These are phyloP conservation scores for Fistularia tabacaria DNA, from an alignment of 2,797 vertebrate species.

Conservation along the genomic window DNA sequence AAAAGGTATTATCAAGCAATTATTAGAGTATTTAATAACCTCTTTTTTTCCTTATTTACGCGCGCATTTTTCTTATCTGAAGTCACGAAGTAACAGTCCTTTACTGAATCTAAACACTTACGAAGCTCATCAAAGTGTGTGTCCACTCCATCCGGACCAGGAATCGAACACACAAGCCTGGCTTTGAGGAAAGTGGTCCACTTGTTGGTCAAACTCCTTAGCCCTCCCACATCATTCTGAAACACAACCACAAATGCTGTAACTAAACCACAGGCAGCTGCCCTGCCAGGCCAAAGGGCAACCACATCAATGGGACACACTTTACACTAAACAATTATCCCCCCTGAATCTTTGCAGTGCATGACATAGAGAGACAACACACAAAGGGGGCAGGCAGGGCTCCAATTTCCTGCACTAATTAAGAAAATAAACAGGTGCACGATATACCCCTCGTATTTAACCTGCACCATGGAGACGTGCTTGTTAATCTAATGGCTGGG, in stretches of 20 bases:
- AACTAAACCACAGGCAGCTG: constrained; percentile 27
- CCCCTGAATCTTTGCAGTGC: background rate
- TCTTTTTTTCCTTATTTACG: constrained; percentile 3
- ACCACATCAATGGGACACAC: too few relatives aligned
- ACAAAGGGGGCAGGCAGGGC: constrained; percentile 9
- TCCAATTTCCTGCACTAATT: constrained; percentile 49
- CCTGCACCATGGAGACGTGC: constrained; percentile 34
- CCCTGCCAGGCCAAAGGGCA: constrained; percentile 1
- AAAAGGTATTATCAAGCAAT: background rate
- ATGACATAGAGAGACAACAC: background rate
- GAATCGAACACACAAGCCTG: constrained; percentile 91
- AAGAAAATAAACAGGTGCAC: constrained; percentile 56
- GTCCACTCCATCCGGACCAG: constrained; percentile 90
- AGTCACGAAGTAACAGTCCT: too few relatives aligned
- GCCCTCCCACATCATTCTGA: constrained; percentile 95
- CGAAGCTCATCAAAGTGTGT: constrained; percentile 96
- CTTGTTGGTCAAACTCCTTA: constrained; percentile 96
- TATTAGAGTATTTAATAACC: background rate
- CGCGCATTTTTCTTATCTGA: too few relatives aligned
- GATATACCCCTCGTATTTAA: constrained; percentile 35
- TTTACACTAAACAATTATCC: constrained; percentile 2
- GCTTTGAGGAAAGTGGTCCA: constrained; percentile 99
- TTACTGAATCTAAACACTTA: constrained; percentile 71
- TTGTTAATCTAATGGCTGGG: constrained; percentile 41
- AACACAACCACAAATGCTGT: constrained; percentile 36